Evolutionary conservation across 2,113 vertebrate species (phyloP).

Genomic region (Phycodurus eques): DNA sequence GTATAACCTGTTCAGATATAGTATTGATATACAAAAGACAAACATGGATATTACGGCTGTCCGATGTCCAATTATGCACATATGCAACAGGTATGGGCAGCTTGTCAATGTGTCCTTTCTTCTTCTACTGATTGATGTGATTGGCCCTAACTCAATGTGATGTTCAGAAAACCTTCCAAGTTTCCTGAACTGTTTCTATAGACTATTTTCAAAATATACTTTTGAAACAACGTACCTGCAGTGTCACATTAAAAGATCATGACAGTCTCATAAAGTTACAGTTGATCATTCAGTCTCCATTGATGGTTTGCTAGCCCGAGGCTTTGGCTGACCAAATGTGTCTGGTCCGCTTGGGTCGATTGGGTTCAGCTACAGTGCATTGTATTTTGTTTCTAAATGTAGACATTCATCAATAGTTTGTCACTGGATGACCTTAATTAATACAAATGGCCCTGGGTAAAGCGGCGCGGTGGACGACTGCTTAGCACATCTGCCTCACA

Average conservation of each 20-base stretch:
- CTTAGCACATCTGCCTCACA: no score
- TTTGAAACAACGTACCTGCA: not conserved
- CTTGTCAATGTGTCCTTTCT: no score
- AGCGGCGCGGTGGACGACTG: no score
- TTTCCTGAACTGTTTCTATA: not conserved
- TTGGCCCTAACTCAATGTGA: constrained; percentile 2
- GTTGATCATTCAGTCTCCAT: constrained; percentile 9
- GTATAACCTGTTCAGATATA: no score
- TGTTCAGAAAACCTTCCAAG: not conserved
- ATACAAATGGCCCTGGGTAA: constrained; percentile 10
- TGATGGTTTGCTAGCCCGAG: constrained; percentile 27
- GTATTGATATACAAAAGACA: no score
- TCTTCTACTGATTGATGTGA: not conserved
- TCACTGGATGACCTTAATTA: constrained; percentile 12
- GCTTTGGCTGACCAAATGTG: constrained; percentile 20
- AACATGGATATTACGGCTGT: no score
- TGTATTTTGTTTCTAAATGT: constrained; percentile 30
- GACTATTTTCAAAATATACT: not conserved
- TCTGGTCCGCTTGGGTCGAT: constrained; percentile 35
- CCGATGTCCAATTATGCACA: no score
- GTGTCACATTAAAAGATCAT: not conserved
- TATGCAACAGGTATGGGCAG: no score
- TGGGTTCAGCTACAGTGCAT: constrained; percentile 26
- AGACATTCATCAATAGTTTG: constrained; percentile 20
- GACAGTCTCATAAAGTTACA: constrained; percentile 1